Conservation (phyloP, 2,113 vertebrate genomes). For the Vimba vimba region DNA sequence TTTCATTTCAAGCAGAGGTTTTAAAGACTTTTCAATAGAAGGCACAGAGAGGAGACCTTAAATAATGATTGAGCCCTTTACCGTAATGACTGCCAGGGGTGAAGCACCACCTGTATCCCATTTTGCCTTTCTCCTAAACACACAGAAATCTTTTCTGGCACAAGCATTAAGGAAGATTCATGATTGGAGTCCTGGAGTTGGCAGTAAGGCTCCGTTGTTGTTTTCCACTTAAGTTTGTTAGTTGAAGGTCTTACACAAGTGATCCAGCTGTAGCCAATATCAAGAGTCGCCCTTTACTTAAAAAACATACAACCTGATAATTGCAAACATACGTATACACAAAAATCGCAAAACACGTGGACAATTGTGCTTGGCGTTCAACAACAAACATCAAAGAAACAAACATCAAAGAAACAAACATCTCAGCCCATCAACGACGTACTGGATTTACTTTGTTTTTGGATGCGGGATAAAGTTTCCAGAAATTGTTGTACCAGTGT, state of each 20-base stretch:
- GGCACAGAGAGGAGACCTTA: constrained; percentile 44
- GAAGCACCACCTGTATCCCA: constrained; percentile 56
- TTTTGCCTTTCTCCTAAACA: constrained; percentile 39
- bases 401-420: constrained; percentile 43
- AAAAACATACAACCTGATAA: constrained; percentile 37
- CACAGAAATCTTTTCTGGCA: constrained; percentile 30
- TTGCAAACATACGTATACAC: constrained; percentile 33
- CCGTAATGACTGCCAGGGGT: constrained; percentile 68
- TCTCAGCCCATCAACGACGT: constrained; percentile 6
- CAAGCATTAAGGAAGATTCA: constrained; percentile 11
- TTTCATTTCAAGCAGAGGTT: constrained; percentile 70
- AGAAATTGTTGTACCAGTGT: not conserved
- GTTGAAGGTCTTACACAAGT: constrained; percentile 22
- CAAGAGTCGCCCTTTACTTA: constrained; percentile 16
- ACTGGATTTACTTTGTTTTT: constrained; percentile 18
- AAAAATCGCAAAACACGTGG: constrained; percentile 27
- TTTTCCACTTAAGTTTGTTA: constrained; percentile 35
- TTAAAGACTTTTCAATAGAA: constrained; percentile 63
- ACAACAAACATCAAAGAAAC: constrained; percentile 48
- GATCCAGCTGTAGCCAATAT: constrained; percentile 16
- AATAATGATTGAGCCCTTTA: constrained; percentile 54
- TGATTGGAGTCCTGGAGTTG: constrained; percentile 10
- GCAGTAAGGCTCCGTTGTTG: constrained; percentile 30
- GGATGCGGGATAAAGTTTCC: not conserved
- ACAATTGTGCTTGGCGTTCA: not conserved